phyloP scores from a whole-genome alignment of 2,797 vertebrate genomes.

The Gymnodraco acuticeps region DNA sequence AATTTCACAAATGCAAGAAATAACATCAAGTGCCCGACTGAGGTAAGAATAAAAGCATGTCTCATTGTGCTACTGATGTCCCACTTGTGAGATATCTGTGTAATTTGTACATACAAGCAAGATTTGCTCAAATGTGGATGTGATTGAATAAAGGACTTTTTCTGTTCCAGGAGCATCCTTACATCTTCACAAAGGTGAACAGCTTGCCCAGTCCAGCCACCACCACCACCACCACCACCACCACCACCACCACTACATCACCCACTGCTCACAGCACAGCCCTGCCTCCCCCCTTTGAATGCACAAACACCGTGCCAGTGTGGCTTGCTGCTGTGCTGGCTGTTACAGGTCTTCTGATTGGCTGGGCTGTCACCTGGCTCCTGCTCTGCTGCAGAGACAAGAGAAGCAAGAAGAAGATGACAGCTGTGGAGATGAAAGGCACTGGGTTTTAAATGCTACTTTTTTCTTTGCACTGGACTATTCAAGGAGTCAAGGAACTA shows the following conservation, averaged over 20 bases:
- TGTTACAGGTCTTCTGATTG: slow-evolving; percentile 76
- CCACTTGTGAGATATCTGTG: slow-evolving; percentile 13
- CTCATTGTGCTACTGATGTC: slow-evolving; percentile 1
- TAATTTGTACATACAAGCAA: neutral
- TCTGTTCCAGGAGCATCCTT: slow-evolving; percentile 87
- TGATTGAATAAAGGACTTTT: slow-evolving; percentile 1
- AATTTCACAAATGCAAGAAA: slow-evolving; percentile 87
- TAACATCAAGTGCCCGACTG: slow-evolving; percentile 90
- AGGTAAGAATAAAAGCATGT: slow-evolving; percentile 69
- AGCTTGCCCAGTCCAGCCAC: slow-evolving; percentile 66
- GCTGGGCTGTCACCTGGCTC: slow-evolving; percentile 75
- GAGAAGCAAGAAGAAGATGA: neutral
- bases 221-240: slow-evolving; percentile 12
- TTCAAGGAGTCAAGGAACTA: neutral
- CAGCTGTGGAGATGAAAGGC: slow-evolving; percentile 44
- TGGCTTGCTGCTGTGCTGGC: slow-evolving; percentile 87
- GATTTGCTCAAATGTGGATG: neutral
- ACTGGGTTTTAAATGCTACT: slow-evolving; percentile 67
- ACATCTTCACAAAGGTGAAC: slow-evolving; percentile 89
- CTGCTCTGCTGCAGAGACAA: slow-evolving; percentile 71
- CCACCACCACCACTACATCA: neutral
- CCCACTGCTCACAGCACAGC: slow-evolving; percentile 4
- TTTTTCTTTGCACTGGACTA: slow-evolving; percentile 7
- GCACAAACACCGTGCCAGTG: slow-evolving; percentile 60
- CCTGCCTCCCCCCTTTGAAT: slow-evolving; percentile 12